Evolutionary conservation across 2,797 vertebrate species (phyloP), one percentile per base, ranked within the genome.

Genomic region (Lagodon rhomboides): DNA sequence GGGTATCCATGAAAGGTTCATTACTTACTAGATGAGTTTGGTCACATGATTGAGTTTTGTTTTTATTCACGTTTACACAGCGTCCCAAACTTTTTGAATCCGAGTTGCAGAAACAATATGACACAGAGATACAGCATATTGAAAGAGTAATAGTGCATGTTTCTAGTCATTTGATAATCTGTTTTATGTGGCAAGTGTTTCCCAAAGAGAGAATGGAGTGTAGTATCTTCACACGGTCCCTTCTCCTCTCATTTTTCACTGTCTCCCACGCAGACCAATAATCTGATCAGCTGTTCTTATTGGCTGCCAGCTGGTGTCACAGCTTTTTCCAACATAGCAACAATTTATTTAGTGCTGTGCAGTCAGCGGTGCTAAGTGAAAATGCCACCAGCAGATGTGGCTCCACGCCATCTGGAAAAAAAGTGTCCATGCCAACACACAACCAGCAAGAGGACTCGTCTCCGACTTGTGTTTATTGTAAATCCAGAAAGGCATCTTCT

Each of bases 251-350:
- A 25, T 75, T 59, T 60, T 53, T 50, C 62, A 56, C 50, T 17
- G 16, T 79, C 56, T 75, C 58, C 78, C 43, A 50, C 3, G 6
- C 34, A 55, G 41, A 44, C 30, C 30, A 62, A 60, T 58, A 66
- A 61, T 67, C 15, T 6, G 50, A 81, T 74, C 56, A 61, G 44
- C 71, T 73, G 54, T 70, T 80, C 67, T 77, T 65, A 30, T 30
- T 4, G 20, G 59, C 82, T 72, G 58, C 22, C 88, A 88, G 79
- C 68, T 86, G 81, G 34, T 69, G 59, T 75, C 73, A 47, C 69
- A 53, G 70, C 44, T 68, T 86, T 80, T 87, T 82, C 77, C 88
- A 83, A 56, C 64, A 80, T 68, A 81, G 85, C 82, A 85, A 87
- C 86, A 63, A 61, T 82, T 76, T 73, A 55, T 75, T 85, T 66